Evolutionary conservation across 2,888 invertebrate species (phyloP), one percentile per base, ranked within the genome.

Genomic region (Pandemis corylana): DNA sequence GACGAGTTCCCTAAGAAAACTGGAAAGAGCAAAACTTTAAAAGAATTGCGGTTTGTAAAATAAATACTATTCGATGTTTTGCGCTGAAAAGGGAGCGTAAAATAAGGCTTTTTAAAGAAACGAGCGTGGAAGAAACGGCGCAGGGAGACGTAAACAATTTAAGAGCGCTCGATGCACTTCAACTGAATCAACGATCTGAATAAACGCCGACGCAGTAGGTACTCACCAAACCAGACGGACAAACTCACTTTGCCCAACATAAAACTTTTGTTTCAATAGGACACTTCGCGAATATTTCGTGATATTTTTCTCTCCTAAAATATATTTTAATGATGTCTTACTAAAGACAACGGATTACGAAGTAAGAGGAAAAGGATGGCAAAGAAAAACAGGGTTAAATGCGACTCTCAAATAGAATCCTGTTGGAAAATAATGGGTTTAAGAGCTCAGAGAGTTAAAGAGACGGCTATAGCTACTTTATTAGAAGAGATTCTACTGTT

Each of bases 91-190:
- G 71, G 62, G 66, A 66, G 59, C 77, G 79, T 77, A 82, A 79
- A 80, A 77, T 80, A 78, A 78, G 72, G 81, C 79, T 79, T 81
- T 79, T 84, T 81, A 79, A 76, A 78, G 77, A 73, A 76, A 77
- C 80, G 77, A 79, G 77, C 79, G 78, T 77, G 81, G 79, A 79
- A 79, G 79, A 80, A 81, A 77, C 78, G 82, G 84, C 78, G 82
- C 85, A 87, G 79, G 84, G 83, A 85, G 85, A 87, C 88, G 87
- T 89, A 89, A 91, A 90, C 89, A 89, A 89, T 90, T 90, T 88
- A 84, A 85, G 84, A 88, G 87, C 85, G 82, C 83, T 85, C 84
- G 83, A 79, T 86, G 86, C 87, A 89, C 87, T 89, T 85, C 83
- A 86, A 84, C 77, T 75, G 82, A 82, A 81, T 86, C 87, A 89